phyloP scores from a whole-genome alignment of 2,113 vertebrate species.

The Tichodroma muraria region DNA sequence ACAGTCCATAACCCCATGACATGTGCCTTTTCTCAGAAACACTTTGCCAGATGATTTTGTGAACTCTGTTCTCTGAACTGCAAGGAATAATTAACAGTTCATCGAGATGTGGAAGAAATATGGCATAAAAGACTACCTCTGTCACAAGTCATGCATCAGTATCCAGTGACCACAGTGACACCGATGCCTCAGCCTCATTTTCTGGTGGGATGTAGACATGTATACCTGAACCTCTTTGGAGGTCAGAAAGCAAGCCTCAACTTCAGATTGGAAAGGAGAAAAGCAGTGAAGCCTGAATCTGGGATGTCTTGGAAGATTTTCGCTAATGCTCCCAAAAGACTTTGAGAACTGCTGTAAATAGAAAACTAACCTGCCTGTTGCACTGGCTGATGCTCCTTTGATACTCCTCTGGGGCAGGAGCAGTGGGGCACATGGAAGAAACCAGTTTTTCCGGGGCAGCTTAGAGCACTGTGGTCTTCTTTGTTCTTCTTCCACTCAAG shows the following conservation, averaged over 20 bases:
- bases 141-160: background rate
- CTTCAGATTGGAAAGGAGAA: background rate
- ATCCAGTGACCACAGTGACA: background rate
- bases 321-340: background rate
- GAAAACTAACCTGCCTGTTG: background rate
- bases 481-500: background rate
- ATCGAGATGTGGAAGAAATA: background rate
- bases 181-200: background rate
- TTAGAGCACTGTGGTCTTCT: background rate
- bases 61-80: background rate
- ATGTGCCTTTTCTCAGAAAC: background rate
- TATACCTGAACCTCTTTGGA: background rate
- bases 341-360: background rate
- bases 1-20: background rate
- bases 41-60: background rate
- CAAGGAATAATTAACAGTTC: background rate
- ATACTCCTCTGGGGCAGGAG: background rate
- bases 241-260: background rate
- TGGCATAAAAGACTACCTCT: background rate
- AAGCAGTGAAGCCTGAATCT: background rate
- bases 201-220: background rate
- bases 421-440: accelerated
- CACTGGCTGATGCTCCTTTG: background rate
- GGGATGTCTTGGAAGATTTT: background rate
- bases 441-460: background rate